Evolutionary conservation across 2,888 invertebrate species (phyloP).

Genomic region (Reticulitermes lucifugus): DNA sequence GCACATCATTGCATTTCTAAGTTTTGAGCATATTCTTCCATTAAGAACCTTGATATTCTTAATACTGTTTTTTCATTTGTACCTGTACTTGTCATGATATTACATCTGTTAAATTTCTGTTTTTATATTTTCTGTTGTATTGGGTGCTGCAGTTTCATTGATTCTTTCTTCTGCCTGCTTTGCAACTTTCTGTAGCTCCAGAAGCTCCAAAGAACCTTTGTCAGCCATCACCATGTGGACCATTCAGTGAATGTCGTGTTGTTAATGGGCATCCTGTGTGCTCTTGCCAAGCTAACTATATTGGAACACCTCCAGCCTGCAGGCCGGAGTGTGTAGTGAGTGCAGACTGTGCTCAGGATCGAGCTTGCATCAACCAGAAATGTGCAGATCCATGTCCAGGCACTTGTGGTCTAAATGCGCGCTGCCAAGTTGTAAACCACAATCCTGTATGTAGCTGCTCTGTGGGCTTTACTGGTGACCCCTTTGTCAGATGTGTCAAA

Average conservation of each 20-base stretch:
- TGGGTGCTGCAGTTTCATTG: not conserved
- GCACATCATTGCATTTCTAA: no score
- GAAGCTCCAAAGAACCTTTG: slow-evolving; percentile 69
- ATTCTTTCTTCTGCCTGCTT: slow-evolving; percentile 58
- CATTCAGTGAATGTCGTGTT: slow-evolving; percentile 80
- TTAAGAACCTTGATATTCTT: no score
- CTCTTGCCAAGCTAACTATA: slow-evolving; percentile 72
- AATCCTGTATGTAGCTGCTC: slow-evolving; percentile 65
- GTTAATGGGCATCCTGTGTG: slow-evolving; percentile 63
- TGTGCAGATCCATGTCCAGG: slow-evolving; percentile 69
- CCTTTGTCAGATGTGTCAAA: slow-evolving; percentile 69
- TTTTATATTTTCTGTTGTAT: not conserved
- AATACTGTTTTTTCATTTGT: no score
- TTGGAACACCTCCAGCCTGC: slow-evolving; percentile 83
- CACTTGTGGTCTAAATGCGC: slow-evolving; percentile 63
- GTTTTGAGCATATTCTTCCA: no score
- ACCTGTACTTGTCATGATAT: no score
- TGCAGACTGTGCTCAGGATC: slow-evolving; percentile 73
- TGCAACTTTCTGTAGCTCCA: slow-evolving; percentile 51
- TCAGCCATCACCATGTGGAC: slow-evolving; percentile 80
- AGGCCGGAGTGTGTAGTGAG: slow-evolving; percentile 83
- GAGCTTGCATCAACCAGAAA: slow-evolving; percentile 77
- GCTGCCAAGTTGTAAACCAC: slow-evolving; percentile 64
- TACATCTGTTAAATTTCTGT: no score
- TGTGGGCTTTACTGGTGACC: slow-evolving; percentile 80